These are phyloP conservation scores for Axinella damicornis DNA, from an alignment of 37 sponge, comb jelly and placozoan species.

Conservation along the genomic window DNA sequence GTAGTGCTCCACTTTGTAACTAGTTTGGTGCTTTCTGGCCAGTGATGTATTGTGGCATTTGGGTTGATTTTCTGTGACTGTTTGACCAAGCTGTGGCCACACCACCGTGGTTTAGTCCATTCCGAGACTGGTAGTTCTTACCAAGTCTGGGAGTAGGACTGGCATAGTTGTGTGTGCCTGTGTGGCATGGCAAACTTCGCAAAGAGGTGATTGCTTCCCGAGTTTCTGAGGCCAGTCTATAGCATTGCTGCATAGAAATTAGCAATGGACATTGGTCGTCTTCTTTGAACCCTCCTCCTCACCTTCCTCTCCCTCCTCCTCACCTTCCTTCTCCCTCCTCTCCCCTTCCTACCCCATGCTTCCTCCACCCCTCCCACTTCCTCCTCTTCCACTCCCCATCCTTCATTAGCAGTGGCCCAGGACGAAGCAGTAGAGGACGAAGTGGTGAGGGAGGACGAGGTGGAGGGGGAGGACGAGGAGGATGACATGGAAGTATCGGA, in stretches of 20 bases:
- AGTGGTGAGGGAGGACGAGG: constrained; percentile 29
- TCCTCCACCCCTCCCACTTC: neutral
- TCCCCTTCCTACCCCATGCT: neutral
- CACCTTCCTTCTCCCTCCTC: neutral
- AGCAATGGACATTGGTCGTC: no score
- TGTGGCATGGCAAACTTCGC: neutral
- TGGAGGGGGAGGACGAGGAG: constrained; percentile 14
- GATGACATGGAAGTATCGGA: constrained; percentile 35
- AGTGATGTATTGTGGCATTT: constrained; percentile 65
- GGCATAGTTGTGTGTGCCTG: neutral
- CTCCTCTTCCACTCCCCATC: neutral
- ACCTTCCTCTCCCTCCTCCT: neutral
- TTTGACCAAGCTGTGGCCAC: neutral
- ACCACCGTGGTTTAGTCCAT: neutral
- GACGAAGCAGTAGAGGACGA: constrained; percentile 29
- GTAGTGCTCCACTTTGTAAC: no score
- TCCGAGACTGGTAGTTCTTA: neutral
- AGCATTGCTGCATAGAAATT: no score
- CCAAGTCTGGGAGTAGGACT: neutral
- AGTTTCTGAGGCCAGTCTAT: constrained; percentile 11
- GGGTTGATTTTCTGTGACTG: constrained; percentile 26
- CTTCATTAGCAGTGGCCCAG: constrained; percentile 13
- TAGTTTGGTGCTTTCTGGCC: constrained; percentile 4
- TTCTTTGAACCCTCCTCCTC: neutral
- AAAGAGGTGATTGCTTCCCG: constrained; percentile 19